Conservation (phyloP, 2,888 invertebrate genomes). For the Adineta ricciae region DNA sequence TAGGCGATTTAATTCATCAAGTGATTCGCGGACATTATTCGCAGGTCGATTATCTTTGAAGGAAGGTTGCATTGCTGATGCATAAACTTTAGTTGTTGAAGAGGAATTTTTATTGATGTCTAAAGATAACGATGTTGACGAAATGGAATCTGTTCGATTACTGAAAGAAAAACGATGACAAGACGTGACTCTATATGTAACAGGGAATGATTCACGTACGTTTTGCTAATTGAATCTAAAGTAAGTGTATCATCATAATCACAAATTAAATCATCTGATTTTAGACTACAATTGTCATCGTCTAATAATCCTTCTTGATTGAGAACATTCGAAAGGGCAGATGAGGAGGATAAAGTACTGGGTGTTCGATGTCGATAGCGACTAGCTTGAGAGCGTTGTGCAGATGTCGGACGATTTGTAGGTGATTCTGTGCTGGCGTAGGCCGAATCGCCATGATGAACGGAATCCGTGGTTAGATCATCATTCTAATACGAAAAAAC, state of each 20-base stretch:
- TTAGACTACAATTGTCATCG: slow-evolving; percentile 11
- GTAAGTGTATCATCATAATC: slow-evolving; percentile 18
- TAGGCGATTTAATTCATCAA: neutral
- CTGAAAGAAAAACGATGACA: too few species aligned
- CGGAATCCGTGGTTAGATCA: neutral
- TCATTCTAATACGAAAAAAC: neutral
- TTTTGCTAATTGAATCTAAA: neutral
- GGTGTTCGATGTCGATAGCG: neutral
- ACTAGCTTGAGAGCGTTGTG: neutral
- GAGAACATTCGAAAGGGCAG: neutral
- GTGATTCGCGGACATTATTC: neutral
- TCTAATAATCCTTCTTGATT: neutral
- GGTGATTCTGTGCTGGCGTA: neutral
- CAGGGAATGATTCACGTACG: neutral
- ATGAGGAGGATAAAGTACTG: neutral
- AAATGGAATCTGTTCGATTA: neutral
- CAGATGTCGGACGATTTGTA: neutral
- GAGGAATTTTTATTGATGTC: neutral
- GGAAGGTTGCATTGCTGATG: neutral
- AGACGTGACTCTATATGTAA: too few species aligned
- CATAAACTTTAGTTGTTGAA: neutral
- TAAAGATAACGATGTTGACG: neutral
- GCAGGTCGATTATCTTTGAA: neutral
- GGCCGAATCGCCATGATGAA: neutral
- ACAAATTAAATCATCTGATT: slow-evolving; percentile 13